Conservation (phyloP, 2,113 vertebrate genomes). For the Oreocharis arfaki region DNA sequence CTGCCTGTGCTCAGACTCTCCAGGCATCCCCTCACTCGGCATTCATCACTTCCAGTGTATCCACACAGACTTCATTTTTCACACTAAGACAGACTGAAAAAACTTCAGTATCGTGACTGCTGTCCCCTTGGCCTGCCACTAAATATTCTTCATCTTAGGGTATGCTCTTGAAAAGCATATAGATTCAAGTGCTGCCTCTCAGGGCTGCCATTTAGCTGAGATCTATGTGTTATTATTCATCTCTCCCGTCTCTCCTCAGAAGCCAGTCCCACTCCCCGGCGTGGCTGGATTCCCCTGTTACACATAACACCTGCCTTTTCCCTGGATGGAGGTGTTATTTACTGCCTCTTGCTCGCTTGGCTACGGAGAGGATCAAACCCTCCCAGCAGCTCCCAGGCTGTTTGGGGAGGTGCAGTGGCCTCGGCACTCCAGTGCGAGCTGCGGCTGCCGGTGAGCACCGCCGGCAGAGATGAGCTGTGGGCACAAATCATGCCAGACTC, state of each 20-base stretch:
- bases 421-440: fast-evolving
- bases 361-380: background rate
- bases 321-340: constrained; percentile 22
- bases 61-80: background rate
- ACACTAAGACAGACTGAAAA: background rate
- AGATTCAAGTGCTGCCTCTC: background rate
- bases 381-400: background rate
- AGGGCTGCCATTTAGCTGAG: background rate
- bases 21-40: background rate
- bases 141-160: background rate
- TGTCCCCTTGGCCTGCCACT: background rate
- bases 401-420: background rate
- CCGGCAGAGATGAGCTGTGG: background rate
- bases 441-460: background rate
- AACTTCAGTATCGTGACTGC: background rate
- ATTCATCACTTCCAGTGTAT: background rate
- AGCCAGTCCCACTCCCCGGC: background rate
- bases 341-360: background rate
- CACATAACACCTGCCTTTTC: background rate
- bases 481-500: background rate
- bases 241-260: background rate
- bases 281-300: background rate
- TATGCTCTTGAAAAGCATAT: background rate
- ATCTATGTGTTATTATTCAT: background rate
- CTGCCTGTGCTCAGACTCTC: background rate